Base-by-base conservation (phyloP, 2,888 invertebrate species). In the Cantharis lateralis region DNA sequence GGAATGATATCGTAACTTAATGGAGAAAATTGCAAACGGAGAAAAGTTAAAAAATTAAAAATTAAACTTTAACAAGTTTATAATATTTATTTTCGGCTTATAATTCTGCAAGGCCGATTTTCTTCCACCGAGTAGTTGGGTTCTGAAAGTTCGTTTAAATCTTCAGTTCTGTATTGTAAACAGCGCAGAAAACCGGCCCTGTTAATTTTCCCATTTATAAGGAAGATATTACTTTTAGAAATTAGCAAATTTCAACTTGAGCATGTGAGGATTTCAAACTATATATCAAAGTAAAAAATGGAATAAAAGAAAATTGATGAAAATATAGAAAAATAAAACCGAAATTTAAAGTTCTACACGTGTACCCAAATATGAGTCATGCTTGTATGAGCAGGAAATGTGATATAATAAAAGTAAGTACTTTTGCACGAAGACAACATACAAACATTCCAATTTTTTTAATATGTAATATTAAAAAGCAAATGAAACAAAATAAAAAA, bases 331-430 rank as follows among this genome's bases (percentile, higher is more conserved):
- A 72, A 68, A 71, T 64, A 66, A 62, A 63, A 63, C 5, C 24
- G 24, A 66, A 66, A 32, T 63, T 62, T 74, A 71, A 64, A 26
- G 61, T 72, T 66, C 75, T 72, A 68, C 62, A 62, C 62, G 64
- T 63, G 63, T 74, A 62, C 20, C 15, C 26, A 18, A 24, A 28
- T 62, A n/a, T 74, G 74, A 74, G 69, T 74, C 74, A 74, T 63
- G 70, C 68, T 32, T 18, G 62, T 63, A 68, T 72, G 74, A 20
- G 16, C 69, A 74, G 74, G 74, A 74, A 74, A 74, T 63, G 70
- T 69, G 74, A 69, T 32, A 74, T 62, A 72, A 72, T 72, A 61
- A 72, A 68, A 68, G 61, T 68, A 48, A 48, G n/a, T 48, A 48
- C 48, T 48, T 48, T 48, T 48, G 48, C 48, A 48, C 48, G 48